Evolutionary conservation across 35 echinoderm and acorn worm genomes (phyloP).

Genomic region (Eucidaris tribuloides): DNA sequence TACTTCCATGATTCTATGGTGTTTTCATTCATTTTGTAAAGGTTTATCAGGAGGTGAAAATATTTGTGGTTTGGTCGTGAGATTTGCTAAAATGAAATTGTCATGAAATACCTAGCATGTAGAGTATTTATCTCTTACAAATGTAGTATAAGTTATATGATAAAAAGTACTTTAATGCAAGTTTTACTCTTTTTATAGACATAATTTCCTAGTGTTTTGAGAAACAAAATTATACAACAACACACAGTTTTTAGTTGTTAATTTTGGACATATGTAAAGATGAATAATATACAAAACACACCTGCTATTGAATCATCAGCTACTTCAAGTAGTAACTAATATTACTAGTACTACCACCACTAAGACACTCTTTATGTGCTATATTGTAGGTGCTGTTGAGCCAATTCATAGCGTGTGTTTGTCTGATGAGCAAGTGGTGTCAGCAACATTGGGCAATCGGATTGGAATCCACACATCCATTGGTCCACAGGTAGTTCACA

Average conservation of each 20-base stretch:
- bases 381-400: constrained; percentile 60
- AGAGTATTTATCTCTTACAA: not conserved
- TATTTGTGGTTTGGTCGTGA: not conserved
- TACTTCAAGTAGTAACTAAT: not conserved
- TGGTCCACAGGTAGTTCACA: constrained; percentile 79
- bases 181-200: not conserved
- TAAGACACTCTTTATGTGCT: not conserved
- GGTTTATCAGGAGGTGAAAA: not conserved
- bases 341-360: not conserved
- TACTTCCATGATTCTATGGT: not conserved
- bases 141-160: not conserved
- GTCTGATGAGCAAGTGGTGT: constrained; percentile 73
- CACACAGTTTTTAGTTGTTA: no score
- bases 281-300: no score
- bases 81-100: no score
- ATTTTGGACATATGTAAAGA: no score
- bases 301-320: no score
- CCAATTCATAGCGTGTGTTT: constrained; percentile 79
- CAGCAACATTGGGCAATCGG: constrained; percentile 81
- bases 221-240: no score
- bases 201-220: no score
- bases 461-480: constrained; percentile 79
- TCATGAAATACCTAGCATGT: not conserved
- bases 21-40: no score
- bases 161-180: not conserved